phyloP scores from a whole-genome alignment of 1,140 invertebrate species.

The Pantala flavescens region DNA sequence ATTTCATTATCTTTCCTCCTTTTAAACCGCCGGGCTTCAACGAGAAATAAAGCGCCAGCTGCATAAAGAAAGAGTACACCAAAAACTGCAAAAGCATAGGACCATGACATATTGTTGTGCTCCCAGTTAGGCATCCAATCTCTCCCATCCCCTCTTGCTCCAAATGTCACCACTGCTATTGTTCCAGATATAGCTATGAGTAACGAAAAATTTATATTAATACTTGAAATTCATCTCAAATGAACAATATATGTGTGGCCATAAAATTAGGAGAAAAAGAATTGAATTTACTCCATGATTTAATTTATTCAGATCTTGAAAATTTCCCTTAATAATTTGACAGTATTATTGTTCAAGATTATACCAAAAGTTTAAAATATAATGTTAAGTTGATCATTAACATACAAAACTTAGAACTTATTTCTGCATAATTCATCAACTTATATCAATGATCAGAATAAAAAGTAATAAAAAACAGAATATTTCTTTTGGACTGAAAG shows the following conservation, averaged over 20 bases:
- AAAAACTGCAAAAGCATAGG: constrained; percentile 74
- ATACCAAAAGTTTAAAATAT: too few relatives aligned
- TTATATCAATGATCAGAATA: too few relatives aligned
- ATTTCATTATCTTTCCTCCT: not conserved
- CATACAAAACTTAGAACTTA: too few relatives aligned
- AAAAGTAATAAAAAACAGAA: too few relatives aligned
- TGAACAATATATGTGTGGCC: not conserved
- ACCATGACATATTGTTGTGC: constrained; percentile 92
- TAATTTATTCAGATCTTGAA: too few relatives aligned
- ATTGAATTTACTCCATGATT: too few relatives aligned
- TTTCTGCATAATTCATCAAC: too few relatives aligned
- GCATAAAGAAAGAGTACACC: constrained; percentile 62
- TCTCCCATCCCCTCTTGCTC: constrained; percentile 74
- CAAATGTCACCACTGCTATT: constrained; percentile 68
- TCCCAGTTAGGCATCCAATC: constrained; percentile 97
- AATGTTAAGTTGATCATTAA: too few relatives aligned
- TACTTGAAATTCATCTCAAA: not conserved
- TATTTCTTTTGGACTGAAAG: too few relatives aligned
- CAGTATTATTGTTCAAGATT: too few relatives aligned
- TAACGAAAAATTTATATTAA: constrained; percentile 22
- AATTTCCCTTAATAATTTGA: too few relatives aligned
- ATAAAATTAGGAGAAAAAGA: not conserved
- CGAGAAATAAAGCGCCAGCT: constrained; percentile 60
- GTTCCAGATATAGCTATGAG: constrained; percentile 56
- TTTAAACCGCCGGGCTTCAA: constrained; percentile 60